Evolutionary conservation across 2,113 vertebrate genomes (phyloP).

Genomic region (Tragelaphus strepsiceros): DNA sequence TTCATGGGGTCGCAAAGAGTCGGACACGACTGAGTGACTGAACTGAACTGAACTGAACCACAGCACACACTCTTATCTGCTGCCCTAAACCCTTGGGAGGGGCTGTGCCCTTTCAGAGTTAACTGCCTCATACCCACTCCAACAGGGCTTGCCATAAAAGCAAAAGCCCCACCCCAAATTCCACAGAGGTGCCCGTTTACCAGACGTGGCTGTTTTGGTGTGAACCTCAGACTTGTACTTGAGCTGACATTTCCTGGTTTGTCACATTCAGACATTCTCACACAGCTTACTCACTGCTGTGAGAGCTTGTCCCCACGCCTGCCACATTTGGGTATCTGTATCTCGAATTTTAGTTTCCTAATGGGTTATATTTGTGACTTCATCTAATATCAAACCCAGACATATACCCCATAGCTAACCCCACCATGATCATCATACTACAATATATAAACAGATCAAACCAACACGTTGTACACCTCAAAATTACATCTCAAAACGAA

Average conservation of each 20-base stretch:
- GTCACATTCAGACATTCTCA: background rate
- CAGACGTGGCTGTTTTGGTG: background rate
- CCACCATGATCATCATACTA: background rate
- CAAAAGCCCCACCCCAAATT: background rate
- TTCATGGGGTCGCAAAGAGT: too few species aligned
- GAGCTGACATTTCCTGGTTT: background rate
- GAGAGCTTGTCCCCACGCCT: background rate
- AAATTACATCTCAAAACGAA: background rate
- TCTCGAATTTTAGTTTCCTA: background rate
- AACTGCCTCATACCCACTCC: background rate
- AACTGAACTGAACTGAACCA: too few species aligned
- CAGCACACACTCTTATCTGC: rapidly evolving
- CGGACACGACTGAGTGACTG: too few species aligned
- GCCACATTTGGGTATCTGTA: background rate
- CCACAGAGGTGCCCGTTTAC: background rate
- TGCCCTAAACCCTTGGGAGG: background rate
- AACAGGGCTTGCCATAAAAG: background rate
- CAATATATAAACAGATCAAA: background rate
- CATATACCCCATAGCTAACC: background rate
- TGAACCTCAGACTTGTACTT: background rate
- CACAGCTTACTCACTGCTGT: background rate
- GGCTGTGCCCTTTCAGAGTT: background rate
- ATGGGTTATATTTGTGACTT: background rate
- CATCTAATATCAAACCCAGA: background rate
- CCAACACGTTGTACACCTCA: background rate